Percentiles rank a stretch among this genome's conserved stretches.
phyloP scores from a whole-genome alignment of 2,888 invertebrate species.

The Andrena dorsata region DNA sequence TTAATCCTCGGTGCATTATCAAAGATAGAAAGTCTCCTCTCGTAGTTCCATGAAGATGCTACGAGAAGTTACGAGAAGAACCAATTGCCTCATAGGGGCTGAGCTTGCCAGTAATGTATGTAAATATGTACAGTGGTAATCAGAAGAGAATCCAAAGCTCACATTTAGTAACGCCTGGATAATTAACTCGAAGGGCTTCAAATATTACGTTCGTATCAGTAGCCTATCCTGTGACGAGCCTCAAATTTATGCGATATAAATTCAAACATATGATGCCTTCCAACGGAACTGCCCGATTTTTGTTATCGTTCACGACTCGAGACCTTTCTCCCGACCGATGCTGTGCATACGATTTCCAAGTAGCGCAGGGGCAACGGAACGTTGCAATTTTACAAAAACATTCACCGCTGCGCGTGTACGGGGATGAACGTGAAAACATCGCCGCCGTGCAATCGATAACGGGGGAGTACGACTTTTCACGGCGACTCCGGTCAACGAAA shows the following conservation, averaged over 20 bases:
- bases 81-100: too few species aligned
- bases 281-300: not conserved
- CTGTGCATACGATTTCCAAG: not conserved
- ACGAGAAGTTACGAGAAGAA: not conserved
- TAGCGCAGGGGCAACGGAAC: not conserved
- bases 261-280: not conserved
- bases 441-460: conserved; percentile 57
- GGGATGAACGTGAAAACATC: conserved; percentile 56
- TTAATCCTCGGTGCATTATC: too few species aligned
- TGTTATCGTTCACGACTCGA: not conserved
- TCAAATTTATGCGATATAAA: too few species aligned
- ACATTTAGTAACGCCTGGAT: too few species aligned
- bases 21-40: too few species aligned
- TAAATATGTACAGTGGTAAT: too few species aligned
- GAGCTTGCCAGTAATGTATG: not conserved
- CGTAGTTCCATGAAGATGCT: not conserved
- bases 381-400: conserved; percentile 42
- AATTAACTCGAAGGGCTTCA: too few species aligned
- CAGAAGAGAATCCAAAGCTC: too few species aligned
- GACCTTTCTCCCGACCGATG: too few species aligned
- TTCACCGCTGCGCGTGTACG: conserved; percentile 39
- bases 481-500: conserved; percentile 35
- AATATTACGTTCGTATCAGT: too few species aligned
- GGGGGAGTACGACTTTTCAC: conserved; percentile 45
- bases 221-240: too few species aligned